A percentile compares a stretch with the other conserved stretches of the same genome.
Evolutionary conservation across 2,797 vertebrate genomes (phyloP).

Genomic region (Pterois miles): DNA sequence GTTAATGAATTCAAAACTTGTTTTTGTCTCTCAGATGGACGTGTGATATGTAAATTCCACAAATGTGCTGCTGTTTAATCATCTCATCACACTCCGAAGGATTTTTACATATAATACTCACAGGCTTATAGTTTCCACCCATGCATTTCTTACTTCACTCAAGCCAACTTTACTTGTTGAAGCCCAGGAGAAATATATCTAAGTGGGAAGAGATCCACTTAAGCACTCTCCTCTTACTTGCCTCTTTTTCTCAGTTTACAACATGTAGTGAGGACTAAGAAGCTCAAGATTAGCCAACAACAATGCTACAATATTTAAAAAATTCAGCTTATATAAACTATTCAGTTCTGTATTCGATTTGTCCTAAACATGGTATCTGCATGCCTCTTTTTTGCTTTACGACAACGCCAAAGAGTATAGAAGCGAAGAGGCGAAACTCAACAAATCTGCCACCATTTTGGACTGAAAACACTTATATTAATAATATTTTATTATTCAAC

Average conservation of each 20-base stretch:
- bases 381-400: not conserved
- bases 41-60: not conserved
- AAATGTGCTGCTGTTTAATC: conserved; percentile 9
- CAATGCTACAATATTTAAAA: not conserved
- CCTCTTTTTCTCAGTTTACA: conserved; percentile 10
- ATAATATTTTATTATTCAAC: too few species aligned
- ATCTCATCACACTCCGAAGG: not conserved
- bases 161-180: conserved; percentile 13
- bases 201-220: conserved; percentile 22
- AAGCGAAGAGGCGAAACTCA: too few species aligned
- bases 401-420: too few species aligned
- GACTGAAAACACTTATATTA: too few species aligned
- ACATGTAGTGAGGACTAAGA: not conserved
- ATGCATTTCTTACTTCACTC: conserved; percentile 30
- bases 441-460: too few species aligned
- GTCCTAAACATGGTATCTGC: not conserved
- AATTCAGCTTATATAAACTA: not conserved
- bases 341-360: not conserved
- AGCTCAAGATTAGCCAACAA: not conserved
- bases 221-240: conserved; percentile 1
- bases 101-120: conserved; percentile 10
- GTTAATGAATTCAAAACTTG: not conserved
- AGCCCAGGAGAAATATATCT: conserved; percentile 19
- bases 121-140: conserved; percentile 5
- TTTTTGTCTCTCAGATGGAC: not conserved